Conservation (phyloP, 2,113 vertebrate species). For the Globicephala melas region DNA sequence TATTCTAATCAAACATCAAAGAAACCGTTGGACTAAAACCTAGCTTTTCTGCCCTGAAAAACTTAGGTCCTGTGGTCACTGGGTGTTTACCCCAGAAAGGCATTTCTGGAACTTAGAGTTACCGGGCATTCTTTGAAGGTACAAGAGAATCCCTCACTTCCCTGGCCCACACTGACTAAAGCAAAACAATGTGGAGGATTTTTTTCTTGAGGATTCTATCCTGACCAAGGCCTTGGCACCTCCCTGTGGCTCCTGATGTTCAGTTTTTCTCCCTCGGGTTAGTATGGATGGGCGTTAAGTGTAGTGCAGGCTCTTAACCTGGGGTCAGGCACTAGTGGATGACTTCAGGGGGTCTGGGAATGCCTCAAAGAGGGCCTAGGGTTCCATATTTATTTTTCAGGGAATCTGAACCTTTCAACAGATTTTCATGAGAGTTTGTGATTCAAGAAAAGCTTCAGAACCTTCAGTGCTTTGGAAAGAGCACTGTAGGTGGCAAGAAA, state of each 20-base stretch:
- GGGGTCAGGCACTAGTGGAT: not conserved
- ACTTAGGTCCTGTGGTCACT: not conserved
- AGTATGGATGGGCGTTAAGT: not conserved
- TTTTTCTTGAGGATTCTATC: not conserved
- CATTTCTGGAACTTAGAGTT: not conserved
- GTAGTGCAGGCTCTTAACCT: not conserved
- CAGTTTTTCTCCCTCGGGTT: not conserved
- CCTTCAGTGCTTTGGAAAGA: not conserved
- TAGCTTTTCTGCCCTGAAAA: not conserved
- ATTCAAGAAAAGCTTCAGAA: not conserved
- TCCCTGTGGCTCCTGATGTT: not conserved
- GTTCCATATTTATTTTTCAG: not conserved
- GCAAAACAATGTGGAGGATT: not conserved
- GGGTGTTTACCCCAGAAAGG: not conserved
- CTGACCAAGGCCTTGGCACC: not conserved
- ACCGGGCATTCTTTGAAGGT: not conserved
- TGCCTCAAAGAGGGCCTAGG: not conserved
- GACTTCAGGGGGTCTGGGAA: not conserved
- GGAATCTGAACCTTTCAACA: not conserved
- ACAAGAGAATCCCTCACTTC: not conserved
- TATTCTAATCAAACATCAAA: not conserved
- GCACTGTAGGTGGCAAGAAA: not conserved
- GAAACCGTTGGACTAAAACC: not conserved
- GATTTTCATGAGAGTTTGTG: not conserved
- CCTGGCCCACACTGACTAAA: not conserved